Evolutionary conservation across 2,113 vertebrate genomes (phyloP).

Genomic region (Thalassarche chlororhynchos): DNA sequence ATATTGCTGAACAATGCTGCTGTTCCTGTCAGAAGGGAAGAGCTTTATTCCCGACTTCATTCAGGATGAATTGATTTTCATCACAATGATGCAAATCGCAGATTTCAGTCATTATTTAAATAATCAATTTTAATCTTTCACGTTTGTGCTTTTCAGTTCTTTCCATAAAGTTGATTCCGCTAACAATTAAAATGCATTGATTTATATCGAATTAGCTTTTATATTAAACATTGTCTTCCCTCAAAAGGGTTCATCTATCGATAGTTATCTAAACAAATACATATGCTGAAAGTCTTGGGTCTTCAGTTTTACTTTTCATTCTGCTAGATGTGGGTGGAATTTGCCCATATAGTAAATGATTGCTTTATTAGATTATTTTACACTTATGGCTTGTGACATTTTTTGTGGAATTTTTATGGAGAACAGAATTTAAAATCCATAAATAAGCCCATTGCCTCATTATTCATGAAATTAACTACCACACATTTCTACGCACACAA

Average conservation of each 20-base stretch:
- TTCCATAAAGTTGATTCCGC: neutral
- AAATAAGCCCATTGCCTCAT: neutral
- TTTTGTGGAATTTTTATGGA: neutral
- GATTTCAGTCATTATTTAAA: conserved; percentile 2
- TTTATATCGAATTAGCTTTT: neutral
- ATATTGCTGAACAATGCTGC: conserved; percentile 59
- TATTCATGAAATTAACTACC: neutral
- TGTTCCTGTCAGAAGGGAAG: conserved; percentile 22
- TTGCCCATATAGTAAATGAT: neutral
- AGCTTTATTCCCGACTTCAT: neutral
- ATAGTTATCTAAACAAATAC: neutral
- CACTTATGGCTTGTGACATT: neutral
- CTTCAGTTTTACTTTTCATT: neutral
- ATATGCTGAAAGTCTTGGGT: neutral
- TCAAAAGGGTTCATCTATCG: neutral
- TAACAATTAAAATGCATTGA: neutral
- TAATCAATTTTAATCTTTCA: conserved; percentile 1
- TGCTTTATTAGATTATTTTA: neutral
- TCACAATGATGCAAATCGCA: conserved; percentile 3
- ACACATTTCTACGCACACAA: neutral
- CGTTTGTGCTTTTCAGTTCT: neutral
- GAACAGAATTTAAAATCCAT: neutral
- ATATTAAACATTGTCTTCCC: neutral
- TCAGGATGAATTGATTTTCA: conserved; percentile 1
- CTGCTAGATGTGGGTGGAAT: neutral